Evolutionary conservation across 2,797 vertebrate genomes (phyloP).

Genomic region (Ara ararauna): DNA sequence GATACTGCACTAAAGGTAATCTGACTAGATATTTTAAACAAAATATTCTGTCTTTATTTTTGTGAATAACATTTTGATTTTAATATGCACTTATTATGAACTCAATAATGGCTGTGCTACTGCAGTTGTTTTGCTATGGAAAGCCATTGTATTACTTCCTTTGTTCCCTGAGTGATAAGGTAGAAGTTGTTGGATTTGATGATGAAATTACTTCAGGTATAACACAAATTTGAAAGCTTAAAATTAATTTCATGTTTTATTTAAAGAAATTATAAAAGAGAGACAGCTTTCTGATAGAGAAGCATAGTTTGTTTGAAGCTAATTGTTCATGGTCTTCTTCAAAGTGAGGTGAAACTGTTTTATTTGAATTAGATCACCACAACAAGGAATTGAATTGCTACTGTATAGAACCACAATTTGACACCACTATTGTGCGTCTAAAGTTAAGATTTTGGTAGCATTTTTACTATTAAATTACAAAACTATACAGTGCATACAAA

Average conservation of each 20-base stretch:
- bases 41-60: not conserved
- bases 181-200: not conserved
- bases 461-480: not conserved
- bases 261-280: not conserved
- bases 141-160: not conserved
- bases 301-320: not conserved
- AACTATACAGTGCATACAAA: not conserved
- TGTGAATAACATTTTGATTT: not conserved
- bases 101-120: not conserved
- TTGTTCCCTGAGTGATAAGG: not conserved
- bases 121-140: not conserved
- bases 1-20: not conserved
- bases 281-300: not conserved
- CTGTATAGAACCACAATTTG: not conserved
- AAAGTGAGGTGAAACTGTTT: not conserved
- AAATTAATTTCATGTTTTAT: not conserved
- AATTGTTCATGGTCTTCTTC: not conserved
- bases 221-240: not conserved
- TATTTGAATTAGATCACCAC: not conserved
- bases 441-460: not conserved
- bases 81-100: not conserved
- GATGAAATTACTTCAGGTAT: not conserved
- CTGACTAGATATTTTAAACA: not conserved
- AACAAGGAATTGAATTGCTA: not conserved
- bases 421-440: not conserved